phyloP scores from a whole-genome alignment of 1,140 invertebrate genomes.

The Rhysida immarginata region DNA sequence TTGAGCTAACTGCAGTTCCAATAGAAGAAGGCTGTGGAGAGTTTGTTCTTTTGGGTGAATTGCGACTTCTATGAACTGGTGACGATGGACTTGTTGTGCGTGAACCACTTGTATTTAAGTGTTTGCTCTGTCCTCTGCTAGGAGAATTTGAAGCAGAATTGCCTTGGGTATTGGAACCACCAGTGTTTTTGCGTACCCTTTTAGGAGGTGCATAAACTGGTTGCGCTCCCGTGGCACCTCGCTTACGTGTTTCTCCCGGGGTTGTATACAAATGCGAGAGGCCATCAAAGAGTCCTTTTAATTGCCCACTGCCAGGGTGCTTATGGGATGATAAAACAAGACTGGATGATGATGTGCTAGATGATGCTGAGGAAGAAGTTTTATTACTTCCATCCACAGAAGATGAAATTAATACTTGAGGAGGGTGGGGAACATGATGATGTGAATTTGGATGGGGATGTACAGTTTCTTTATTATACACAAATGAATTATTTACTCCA shows the following conservation, averaged over 20 bases:
- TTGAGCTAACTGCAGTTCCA: not conserved
- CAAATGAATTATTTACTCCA: too few species aligned
- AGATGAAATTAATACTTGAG: not conserved
- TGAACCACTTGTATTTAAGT: not conserved
- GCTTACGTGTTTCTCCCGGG: constrained; percentile 40
- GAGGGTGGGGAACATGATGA: not conserved
- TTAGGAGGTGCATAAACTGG: constrained; percentile 20
- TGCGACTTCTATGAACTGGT: not conserved
- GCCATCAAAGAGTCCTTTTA: constrained; percentile 65
- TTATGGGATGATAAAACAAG: constrained; percentile 18
- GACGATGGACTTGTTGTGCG: constrained; percentile 9
- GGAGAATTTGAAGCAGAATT: not conserved
- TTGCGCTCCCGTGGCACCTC: constrained; percentile 26
- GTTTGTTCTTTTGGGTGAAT: not conserved
- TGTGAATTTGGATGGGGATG: not conserved
- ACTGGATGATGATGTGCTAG: constrained; percentile 18
- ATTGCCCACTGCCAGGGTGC: constrained; percentile 39
- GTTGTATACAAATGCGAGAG: constrained; percentile 66
- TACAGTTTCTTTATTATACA: not conserved
- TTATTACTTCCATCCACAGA: not conserved
- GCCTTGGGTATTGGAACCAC: not conserved
- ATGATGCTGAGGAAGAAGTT: not conserved
- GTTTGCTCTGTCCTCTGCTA: not conserved
- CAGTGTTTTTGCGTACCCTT: constrained; percentile 13
- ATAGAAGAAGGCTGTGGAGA: not conserved